Base-by-base conservation (phyloP, 2,113 vertebrate species). In the Holacanthus passer region DNA sequence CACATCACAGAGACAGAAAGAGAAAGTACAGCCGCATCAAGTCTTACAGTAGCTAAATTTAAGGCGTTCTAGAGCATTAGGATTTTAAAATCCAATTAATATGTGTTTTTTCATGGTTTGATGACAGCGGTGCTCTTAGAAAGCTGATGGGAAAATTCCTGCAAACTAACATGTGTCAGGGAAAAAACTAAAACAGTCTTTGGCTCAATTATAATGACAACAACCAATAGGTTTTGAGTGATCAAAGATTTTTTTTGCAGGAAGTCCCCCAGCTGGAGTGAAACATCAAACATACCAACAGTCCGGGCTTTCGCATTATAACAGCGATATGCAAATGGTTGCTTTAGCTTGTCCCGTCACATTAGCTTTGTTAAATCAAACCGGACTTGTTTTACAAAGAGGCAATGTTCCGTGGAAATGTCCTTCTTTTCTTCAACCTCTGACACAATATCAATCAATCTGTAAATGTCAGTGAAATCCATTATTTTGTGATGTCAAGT, bases 401-500 rank as follows among this genome's bases (percentile, higher is more conserved):
- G 20, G 27, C 37, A 79, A 8, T 52, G 45, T 64, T 72, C 50
- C 19, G 52, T 10, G 35, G 62, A 63, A 79, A 63, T 0, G 17
- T 60, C 16, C 37, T 32, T 43, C 24, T 14, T 31, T n/a, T 22
- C 12, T 73, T n/a, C 24, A 52, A 32, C 41, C 47, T 31, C 59
- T 22, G 47, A 67, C 37, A 37, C 41, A 4, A 47, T 3, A 45
- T 67, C 78, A 88, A 48, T 87, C 70, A 3, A 50, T 67, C 66
- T 45, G 60, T 13, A 77, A 85, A 89, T 79, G 63, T 77, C 87
- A 79, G 31, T 16, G 43, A 58, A 41, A 77, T 72, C 58, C 47
- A 71, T 87, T 69, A 80, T 67, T 76, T 45, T 0, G 12, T 9
- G 10, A 64, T 65, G 52, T 35, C 7, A 65, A 72, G 56, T 75